Base-by-base conservation (phyloP, 2,888 invertebrate species). In the Agonopterix arenella region DNA sequence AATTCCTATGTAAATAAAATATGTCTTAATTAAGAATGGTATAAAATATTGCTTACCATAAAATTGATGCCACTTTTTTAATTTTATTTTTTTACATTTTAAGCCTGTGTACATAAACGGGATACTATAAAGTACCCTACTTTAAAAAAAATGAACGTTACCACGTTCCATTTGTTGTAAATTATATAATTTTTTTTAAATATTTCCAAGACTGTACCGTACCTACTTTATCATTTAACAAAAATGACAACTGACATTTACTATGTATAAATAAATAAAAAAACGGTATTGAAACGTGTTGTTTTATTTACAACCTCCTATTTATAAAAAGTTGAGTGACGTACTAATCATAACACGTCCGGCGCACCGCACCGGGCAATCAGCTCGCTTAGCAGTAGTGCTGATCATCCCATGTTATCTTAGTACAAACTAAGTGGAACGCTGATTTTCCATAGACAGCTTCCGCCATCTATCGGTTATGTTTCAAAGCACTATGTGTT, bases 161-260 rank as follows among this genome's bases (percentile, higher is more conserved):
- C 28, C 54, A 60, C 64, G 66, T 64, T 66, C 66, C 55, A 66
- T 76, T 76, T 73, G 73, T 79, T 83, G 83, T 83, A 84, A 77
- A 81, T 81, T 81, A 78, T 77, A 80, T 68, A 63, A 67, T 62
- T 82, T 81, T n/a, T 74, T 72, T 83, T 84, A 78, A 76, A 83
- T 82, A 79, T 82, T 82, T 75, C 74, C 83, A 86, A 88, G 86
- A 88, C 88, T 88, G 88, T 89, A 86, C 78, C 80, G 88, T 89
- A 86, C 78, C 80, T 73, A 76, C 66, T 73, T 76, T 78, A 79
- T 81, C 77, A 75, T 82, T 83, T 80, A 76, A 82, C 78, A 73
- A 76, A 73, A 76, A 72, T 68, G 64, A 72, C 75, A 80, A 78
- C 73, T 81, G 80, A 81, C 84, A 81, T 82, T 84, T 84, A 85